phyloP scores from a whole-genome alignment of 1,140 invertebrate species.

The Eumeta japonica region DNA sequence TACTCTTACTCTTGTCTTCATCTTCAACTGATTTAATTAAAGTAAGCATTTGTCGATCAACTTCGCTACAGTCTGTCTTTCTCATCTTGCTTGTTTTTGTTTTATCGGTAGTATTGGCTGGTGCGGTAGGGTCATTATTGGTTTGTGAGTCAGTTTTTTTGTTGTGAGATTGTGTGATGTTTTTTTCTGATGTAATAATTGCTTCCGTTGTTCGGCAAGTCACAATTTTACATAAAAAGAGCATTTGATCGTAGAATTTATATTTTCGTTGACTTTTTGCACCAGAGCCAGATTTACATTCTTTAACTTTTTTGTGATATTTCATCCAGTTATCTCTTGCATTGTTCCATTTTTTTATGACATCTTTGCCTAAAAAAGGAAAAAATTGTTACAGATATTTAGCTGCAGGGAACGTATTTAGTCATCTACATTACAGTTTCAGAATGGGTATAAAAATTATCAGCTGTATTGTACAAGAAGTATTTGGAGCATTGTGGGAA shows the following conservation, averaged over 20 bases:
- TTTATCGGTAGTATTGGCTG: too few relatives aligned
- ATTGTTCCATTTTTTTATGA: slow-evolving; percentile 8
- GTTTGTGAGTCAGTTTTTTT: too few relatives aligned
- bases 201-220: too few relatives aligned
- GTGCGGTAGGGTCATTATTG: too few relatives aligned
- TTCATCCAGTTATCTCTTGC: slow-evolving; percentile 6
- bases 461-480: slow-evolving; percentile 5
- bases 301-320: slow-evolving; percentile 9
- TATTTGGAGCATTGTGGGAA: slow-evolving; percentile 14
- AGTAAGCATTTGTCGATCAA: slow-evolving; percentile 19
- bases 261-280: slow-evolving; percentile 7
- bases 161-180: too few relatives aligned
- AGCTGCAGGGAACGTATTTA: slow-evolving; percentile 4
- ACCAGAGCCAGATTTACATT: slow-evolving; percentile 6
- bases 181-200: too few relatives aligned
- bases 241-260: slow-evolving; percentile 6
- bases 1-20: slow-evolving; percentile 22
- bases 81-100: slow-evolving; percentile 4
- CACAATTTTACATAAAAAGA: slow-evolving; percentile 6
- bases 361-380: slow-evolving; percentile 5
- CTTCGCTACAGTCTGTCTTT: slow-evolving; percentile 4
- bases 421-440: slow-evolving; percentile 4
- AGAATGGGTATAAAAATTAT: slow-evolving; percentile 5
- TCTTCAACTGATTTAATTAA: slow-evolving; percentile 20
- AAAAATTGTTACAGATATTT: slow-evolving; percentile 4